Base-by-base conservation (phyloP, 2,888 invertebrate species). In the Drosophila paranaensis region DNA sequence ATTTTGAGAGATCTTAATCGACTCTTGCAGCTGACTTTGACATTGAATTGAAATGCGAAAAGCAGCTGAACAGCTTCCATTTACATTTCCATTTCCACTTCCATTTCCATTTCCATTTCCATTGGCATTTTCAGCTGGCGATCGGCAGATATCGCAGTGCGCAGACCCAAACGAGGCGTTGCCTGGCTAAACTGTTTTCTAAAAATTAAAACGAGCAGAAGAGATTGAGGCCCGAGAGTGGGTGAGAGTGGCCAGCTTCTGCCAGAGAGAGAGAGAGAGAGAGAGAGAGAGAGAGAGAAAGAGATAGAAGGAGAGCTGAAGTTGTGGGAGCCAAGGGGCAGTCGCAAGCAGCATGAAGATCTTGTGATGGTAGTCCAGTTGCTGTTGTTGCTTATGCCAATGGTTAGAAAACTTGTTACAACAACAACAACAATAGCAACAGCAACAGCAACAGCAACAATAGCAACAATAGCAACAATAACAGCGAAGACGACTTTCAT, bases 401-500 rank as follows among this genome's bases (percentile, higher is more conserved):
- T 58, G 61, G 54, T 73, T 74, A 70, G 70, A 84, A 84, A 84
- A 86, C 84, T 71, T 35, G 82, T 68, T 82, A 54, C 60, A 57
- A 45, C 45, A 57, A 40, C 55, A 55, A 45, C 27, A 58, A 20
- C 51, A 51, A 57, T 27, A 43, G 14, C 40, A 40, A 40, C 33
- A 43, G 6, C 40, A 40, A 40, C 39, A 43, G 43, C 46, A 43
- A 46, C 35, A 55, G 53, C 13, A 43, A 6, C 20, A 43, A 53
- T n/a, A 30, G 16, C 48, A 54, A 30, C 35, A 50, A n/a, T 37
- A 46, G 46, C 39, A 42, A 45, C 39, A 60, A 40, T 50, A 51
- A 58, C 51, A 53, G 45, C n/a, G 33, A 30, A 50, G 43, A 74
- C 82, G 50, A 81, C 82, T 88, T 82, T 87, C 88, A 82, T 84